Conservation (phyloP, 92 coral and sea anemone species). For the Siderastrea siderea region DNA sequence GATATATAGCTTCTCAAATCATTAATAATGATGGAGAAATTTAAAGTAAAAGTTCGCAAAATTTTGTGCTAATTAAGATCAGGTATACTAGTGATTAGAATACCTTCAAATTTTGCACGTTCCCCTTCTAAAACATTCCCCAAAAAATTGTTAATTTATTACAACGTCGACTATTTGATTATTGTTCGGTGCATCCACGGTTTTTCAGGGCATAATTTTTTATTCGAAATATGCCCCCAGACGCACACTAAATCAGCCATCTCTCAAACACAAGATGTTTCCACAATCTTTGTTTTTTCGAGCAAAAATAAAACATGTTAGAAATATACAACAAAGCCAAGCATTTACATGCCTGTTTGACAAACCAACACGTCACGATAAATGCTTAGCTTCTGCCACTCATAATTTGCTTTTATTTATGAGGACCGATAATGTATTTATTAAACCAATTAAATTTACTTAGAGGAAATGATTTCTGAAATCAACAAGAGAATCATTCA, state of each 20-base stretch:
- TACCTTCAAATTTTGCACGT: too few relatives aligned
- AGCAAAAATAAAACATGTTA: constrained; percentile 8
- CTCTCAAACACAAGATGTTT: neutral
- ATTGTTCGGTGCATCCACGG: too few relatives aligned
- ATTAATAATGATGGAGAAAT: too few relatives aligned
- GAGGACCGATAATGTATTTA: neutral
- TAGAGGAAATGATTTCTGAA: neutral
- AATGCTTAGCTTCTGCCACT: neutral
- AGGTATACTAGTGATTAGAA: too few relatives aligned
- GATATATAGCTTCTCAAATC: too few relatives aligned
- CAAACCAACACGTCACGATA: neutral
- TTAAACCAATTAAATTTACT: neutral
- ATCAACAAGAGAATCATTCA: neutral
- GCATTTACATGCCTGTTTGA: constrained; percentile 15
- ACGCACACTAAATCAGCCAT: neutral
- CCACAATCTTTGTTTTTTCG: neutral
- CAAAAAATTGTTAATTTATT: too few relatives aligned
- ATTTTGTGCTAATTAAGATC: too few relatives aligned
- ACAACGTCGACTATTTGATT: too few relatives aligned
- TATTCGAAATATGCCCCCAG: too few relatives aligned
- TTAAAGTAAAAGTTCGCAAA: too few relatives aligned
- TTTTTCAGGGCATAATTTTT: too few relatives aligned
- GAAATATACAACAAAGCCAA: constrained; percentile 17
- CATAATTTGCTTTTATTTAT: neutral
- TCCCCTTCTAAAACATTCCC: too few relatives aligned